Conservation (phyloP, 2,797 vertebrate species). For the Mallotus villosus region DNA sequence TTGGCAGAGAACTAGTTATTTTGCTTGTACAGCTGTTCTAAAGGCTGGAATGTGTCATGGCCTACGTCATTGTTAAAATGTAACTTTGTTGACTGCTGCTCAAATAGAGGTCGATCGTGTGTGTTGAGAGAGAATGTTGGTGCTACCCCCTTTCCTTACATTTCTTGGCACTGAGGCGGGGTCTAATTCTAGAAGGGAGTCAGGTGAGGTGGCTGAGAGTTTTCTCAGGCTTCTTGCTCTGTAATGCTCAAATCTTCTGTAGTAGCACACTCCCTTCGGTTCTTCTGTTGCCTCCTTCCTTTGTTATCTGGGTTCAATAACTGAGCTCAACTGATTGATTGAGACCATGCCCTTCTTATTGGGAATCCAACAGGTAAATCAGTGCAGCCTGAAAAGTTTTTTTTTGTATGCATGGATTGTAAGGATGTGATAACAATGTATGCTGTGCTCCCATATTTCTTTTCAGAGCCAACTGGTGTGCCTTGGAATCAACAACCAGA, state of each 20-base stretch:
- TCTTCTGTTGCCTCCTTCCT: not conserved
- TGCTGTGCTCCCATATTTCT: slow-evolving; percentile 30
- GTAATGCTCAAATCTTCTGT: slow-evolving; percentile 18
- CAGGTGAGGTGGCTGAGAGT: slow-evolving; percentile 5
- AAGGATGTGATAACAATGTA: not conserved
- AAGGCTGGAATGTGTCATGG: no score
- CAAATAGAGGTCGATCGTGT: not conserved
- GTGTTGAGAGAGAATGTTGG: slow-evolving; percentile 8
- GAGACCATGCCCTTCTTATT: slow-evolving; percentile 81
- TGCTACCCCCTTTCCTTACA: slow-evolving; percentile 58
- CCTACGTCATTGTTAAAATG: no score
- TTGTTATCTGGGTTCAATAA: slow-evolving; percentile 17
- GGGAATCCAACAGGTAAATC: slow-evolving; percentile 83
- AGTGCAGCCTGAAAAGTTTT: not conserved
- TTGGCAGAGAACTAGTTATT: no score
- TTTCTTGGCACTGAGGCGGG: slow-evolving; percentile 54
- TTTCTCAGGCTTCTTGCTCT: slow-evolving; percentile 30
- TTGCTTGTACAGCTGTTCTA: no score
- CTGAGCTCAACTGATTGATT: slow-evolving; percentile 32
- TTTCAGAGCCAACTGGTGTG: slow-evolving; percentile 85
- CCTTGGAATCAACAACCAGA: slow-evolving; percentile 89
- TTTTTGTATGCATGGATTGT: not conserved
- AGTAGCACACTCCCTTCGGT: no score
- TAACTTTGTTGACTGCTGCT: no score
- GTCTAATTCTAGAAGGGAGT: slow-evolving; percentile 25